Percentiles rank a stretch among this genome's conserved stretches.
phyloP scores from a whole-genome alignment of 1,140 invertebrate genomes.

The Myzus persicae region DNA sequence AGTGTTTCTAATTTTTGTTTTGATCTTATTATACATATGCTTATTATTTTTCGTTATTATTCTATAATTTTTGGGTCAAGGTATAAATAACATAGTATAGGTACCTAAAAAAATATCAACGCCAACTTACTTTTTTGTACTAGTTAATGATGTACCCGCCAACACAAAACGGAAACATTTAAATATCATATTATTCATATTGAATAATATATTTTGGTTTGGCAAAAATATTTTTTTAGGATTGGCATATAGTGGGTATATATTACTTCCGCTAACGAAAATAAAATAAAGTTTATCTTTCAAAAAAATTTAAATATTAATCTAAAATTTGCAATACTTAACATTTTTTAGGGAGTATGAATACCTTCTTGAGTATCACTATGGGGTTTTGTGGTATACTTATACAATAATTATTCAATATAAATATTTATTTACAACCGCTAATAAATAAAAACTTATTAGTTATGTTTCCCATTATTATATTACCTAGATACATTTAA shows the following conservation, averaged over 20 bases:
- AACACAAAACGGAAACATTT: slow-evolving; percentile 54
- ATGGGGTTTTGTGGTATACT: neutral
- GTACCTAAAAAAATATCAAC: slow-evolving; percentile 41
- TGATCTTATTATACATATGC: neutral
- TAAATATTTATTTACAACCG: neutral
- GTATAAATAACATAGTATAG: slow-evolving; percentile 31
- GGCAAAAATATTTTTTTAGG: slow-evolving; percentile 35
- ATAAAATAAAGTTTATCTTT: neutral
- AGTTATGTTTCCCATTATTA: neutral
- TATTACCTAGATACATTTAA: neutral
- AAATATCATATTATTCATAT: slow-evolving; percentile 44
- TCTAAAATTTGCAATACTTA: neutral
- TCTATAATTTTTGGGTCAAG: slow-evolving; percentile 42
- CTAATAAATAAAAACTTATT: neutral
- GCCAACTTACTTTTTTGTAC: slow-evolving; percentile 48
- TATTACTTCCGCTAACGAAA: slow-evolving; percentile 28
- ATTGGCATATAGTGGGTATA: slow-evolving; percentile 48
- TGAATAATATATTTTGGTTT: slow-evolving; percentile 46
- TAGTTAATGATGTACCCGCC: slow-evolving; percentile 48
- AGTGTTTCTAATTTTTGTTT: neutral
- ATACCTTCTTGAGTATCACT: neutral
- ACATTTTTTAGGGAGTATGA: neutral
- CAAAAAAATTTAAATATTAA: neutral
- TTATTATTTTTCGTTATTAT: slow-evolving; percentile 20
- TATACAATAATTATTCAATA: neutral